Percentiles rank a stretch among this genome's conserved stretches.
phyloP scores from a whole-genome alignment of 2,888 invertebrate species.

The Heliothis peltigera region DNA sequence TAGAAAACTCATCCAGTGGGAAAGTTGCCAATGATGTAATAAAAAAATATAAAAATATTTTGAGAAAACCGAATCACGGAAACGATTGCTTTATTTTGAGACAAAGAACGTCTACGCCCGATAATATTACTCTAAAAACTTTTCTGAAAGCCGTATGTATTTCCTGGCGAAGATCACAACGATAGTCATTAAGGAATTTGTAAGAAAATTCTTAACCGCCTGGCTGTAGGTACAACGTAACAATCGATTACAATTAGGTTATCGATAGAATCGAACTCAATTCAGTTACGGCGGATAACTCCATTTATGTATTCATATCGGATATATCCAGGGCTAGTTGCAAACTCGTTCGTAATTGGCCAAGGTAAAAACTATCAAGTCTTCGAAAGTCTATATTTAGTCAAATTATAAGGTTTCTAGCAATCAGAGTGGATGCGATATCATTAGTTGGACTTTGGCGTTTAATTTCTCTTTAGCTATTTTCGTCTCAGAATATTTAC shows the following conservation, averaged over 20 bases:
- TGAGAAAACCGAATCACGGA: not conserved
- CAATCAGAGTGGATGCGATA: constrained; percentile 46
- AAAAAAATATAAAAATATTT: not conserved
- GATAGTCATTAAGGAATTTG: not conserved
- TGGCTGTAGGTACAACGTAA: not conserved
- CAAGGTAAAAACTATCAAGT: constrained; percentile 32
- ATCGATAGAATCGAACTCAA: constrained; percentile 9
- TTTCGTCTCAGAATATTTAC: constrained; percentile 5
- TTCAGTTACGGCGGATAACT: constrained; percentile 30
- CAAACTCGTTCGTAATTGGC: constrained; percentile 38
- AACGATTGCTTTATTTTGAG: not conserved
- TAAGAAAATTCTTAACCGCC: not conserved
- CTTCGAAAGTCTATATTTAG: constrained; percentile 39
- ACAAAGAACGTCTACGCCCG: too few species aligned
- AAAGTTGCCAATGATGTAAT: not conserved
- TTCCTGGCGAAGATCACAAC: too few species aligned
- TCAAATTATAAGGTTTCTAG: constrained; percentile 53
- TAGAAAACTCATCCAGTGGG: not conserved
- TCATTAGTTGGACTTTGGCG: constrained; percentile 38
- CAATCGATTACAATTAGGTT: not conserved
- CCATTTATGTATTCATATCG: constrained; percentile 17
- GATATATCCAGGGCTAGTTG: constrained; percentile 33
- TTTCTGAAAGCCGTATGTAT: too few species aligned
- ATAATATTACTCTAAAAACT: too few species aligned
- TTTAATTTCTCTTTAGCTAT: constrained; percentile 53